phyloP scores from a whole-genome alignment of 2,113 vertebrate species.

The Pandion haliaetus region DNA sequence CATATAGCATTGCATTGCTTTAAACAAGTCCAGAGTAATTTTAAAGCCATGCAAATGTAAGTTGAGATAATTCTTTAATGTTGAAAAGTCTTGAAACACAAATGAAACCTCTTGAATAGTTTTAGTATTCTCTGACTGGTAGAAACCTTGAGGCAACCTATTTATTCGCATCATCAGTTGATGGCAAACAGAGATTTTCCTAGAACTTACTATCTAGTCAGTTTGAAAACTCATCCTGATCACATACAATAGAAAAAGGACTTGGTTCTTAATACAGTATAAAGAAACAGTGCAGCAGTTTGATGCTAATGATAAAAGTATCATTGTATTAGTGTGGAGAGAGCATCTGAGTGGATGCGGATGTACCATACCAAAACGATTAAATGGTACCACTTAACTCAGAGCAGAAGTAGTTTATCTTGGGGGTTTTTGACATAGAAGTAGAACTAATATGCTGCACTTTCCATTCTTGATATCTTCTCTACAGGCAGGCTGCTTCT shows the following conservation, averaged over 20 bases:
- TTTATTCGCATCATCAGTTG: background rate
- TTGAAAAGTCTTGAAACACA: background rate
- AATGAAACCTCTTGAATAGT: background rate
- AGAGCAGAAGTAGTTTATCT: background rate
- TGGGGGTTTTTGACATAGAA: background rate
- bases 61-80: background rate
- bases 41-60: background rate
- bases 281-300: background rate
- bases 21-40: background rate
- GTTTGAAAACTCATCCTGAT: background rate
- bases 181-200: background rate
- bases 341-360: background rate
- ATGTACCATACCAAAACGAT: background rate
- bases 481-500: background rate
- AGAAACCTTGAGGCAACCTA: background rate
- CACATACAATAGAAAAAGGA: background rate
- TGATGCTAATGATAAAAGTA: background rate
- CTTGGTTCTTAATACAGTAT: background rate
- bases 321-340: background rate
- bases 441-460: background rate
- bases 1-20: background rate
- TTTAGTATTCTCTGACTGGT: background rate
- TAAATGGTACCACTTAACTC: background rate
- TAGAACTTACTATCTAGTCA: background rate
- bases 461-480: background rate